These are phyloP conservation scores for Epinotia demarniana DNA, from an alignment of 2,888 invertebrate genomes.

Conservation along the genomic window DNA sequence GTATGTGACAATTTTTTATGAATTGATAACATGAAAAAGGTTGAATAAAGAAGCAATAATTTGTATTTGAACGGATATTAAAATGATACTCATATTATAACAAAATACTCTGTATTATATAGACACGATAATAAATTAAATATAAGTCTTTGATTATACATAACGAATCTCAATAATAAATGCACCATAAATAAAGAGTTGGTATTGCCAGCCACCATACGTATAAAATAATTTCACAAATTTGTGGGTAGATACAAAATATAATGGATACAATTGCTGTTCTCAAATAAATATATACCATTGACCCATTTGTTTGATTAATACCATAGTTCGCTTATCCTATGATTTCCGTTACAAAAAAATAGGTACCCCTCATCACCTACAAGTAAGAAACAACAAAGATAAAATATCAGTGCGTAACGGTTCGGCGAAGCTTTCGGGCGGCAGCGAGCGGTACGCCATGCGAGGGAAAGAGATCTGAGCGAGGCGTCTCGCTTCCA, in stretches of 20 bases:
- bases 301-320: constrained; percentile 30
- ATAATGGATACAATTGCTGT: constrained; percentile 60
- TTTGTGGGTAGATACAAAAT: constrained; percentile 44
- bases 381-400: background rate
- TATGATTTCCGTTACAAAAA: too few relatives aligned
- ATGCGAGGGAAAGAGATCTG: too few relatives aligned
- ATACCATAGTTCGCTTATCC: background rate
- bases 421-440: too few relatives aligned
- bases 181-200: constrained; percentile 64
- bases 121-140: constrained; percentile 37
- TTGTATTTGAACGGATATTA: constrained; percentile 28
- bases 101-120: constrained; percentile 40
- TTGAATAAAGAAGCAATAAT: constrained; percentile 40
- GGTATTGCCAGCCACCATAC: constrained; percentile 52
- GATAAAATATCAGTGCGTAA: background rate
- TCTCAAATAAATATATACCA: constrained; percentile 62
- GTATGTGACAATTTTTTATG: constrained; percentile 18
- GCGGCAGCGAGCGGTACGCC: too few relatives aligned
- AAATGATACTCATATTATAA: constrained; percentile 41
- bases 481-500: too few relatives aligned
- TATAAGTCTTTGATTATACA: constrained; percentile 39
- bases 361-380: too few relatives aligned
- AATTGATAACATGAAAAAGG: constrained; percentile 25
- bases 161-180: constrained; percentile 51
- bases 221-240: constrained; percentile 18